These are phyloP conservation scores for Prochilodus magdalenae DNA, from an alignment of 2,113 vertebrate genomes.

Conservation along the genomic window DNA sequence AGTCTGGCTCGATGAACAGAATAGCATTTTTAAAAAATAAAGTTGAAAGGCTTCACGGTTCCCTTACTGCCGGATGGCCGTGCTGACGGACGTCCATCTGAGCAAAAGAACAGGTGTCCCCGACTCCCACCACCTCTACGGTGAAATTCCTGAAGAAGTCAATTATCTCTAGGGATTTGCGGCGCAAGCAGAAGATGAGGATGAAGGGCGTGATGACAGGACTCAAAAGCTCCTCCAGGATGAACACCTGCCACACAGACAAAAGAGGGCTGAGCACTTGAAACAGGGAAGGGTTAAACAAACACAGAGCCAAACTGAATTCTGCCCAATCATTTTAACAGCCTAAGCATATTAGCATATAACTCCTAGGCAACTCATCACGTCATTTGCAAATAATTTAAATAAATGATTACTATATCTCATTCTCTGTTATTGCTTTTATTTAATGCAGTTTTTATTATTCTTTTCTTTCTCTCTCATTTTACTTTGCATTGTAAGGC, in stretches of 20 bases:
- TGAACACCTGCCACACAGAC: conserved; percentile 84
- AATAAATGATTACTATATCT: too few species aligned
- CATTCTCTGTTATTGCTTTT: too few species aligned
- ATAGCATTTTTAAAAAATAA: neutral
- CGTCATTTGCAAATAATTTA: too few species aligned
- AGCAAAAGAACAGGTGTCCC: conserved; percentile 97
- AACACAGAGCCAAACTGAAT: too few species aligned
- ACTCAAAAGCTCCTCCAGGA: conserved; percentile 94
- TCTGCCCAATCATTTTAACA: too few species aligned
- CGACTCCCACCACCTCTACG: conserved; percentile 94
- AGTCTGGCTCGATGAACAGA: too few species aligned
- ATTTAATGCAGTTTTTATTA: too few species aligned
- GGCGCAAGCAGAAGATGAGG: conserved; percentile 92
- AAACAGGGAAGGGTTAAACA: neutral
- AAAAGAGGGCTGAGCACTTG: neutral
- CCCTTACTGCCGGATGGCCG: conserved; percentile 91
- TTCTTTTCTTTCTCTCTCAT: too few species aligned
- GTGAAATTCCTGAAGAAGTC: conserved; percentile 99
- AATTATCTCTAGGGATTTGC: conserved; percentile 97
- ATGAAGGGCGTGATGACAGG: conserved; percentile 96
- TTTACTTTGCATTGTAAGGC: too few species aligned
- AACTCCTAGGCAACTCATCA: neutral
- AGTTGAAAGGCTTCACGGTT: neutral
- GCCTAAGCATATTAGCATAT: neutral
- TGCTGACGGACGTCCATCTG: conserved; percentile 99